A percentile compares a stretch with the other conserved stretches of the same genome.
These are phyloP conservation scores for Muraenolepis orangiensis DNA, from an alignment of 2,797 vertebrate genomes.

Conservation along the genomic window DNA sequence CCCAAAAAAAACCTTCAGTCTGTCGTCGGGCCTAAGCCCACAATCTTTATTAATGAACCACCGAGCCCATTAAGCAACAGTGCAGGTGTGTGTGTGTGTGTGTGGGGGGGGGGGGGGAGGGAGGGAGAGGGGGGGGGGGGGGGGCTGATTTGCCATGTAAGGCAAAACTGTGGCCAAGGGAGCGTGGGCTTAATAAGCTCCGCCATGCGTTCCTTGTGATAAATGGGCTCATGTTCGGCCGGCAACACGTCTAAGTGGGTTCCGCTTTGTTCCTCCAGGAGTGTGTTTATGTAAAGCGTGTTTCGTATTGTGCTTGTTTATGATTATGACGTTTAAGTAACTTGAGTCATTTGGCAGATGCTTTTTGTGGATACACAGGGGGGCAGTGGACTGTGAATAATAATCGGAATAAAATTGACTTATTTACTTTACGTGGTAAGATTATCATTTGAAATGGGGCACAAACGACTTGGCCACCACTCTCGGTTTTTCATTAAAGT, in stretches of 20 bases:
- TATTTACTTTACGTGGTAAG: neutral
- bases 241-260: neutral
- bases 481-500: neutral
- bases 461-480: neutral
- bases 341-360: neutral
- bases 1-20: too few relatives aligned
- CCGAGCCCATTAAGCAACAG: neutral
- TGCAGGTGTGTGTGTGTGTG: too few relatives aligned
- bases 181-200: too few relatives aligned
- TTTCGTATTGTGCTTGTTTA: too few relatives aligned
- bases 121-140: too few relatives aligned
- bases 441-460: neutral
- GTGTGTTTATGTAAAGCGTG: neutral
- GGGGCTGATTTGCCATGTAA: neutral
- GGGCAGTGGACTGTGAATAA: neutral
- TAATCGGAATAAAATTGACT: neutral
- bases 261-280: neutral
- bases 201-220: neutral
- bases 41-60: constrained; percentile 27
- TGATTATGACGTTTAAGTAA: too few relatives aligned
- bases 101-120: too few relatives aligned
- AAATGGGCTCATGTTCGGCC: neutral
- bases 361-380: neutral
- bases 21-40: constrained; percentile 25
- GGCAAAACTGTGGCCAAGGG: neutral